Evolutionary conservation across 2,113 vertebrate genomes (phyloP).

Genomic region (Cavia aperea): DNA sequence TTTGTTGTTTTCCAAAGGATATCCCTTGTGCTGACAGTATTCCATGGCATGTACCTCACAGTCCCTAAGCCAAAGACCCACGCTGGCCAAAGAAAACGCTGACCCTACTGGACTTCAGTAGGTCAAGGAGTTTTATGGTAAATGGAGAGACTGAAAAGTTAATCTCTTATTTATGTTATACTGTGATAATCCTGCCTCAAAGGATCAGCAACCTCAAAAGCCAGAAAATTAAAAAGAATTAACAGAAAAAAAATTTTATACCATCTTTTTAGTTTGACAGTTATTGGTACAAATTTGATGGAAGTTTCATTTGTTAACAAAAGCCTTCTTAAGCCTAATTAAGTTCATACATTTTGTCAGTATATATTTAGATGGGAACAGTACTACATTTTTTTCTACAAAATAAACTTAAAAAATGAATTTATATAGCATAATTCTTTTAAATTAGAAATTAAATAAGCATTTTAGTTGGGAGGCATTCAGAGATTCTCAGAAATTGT

Average conservation of each 20-base stretch:
- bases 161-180: conserved; percentile 77
- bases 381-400: conserved; percentile 25
- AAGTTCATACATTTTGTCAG: conserved; percentile 33
- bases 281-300: conserved; percentile 59
- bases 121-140: conserved; percentile 72
- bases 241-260: conserved; percentile 53
- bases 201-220: conserved; percentile 65
- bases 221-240: conserved; percentile 72
- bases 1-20: conserved; percentile 82
- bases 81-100: conserved; percentile 79
- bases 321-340: conserved; percentile 49
- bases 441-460: background rate
- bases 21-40: conserved; percentile 80
- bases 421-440: background rate
- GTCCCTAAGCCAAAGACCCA: conserved; percentile 71
- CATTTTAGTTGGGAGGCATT: background rate
- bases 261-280: conserved; percentile 68
- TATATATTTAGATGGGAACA: background rate
- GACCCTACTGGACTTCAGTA: conserved; percentile 71
- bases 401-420: conserved; percentile 12
- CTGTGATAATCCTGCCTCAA: conserved; percentile 68
- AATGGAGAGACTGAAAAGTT: conserved; percentile 72
- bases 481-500: background rate
- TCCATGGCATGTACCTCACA: conserved; percentile 71
- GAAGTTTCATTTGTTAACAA: conserved; percentile 39